Percentiles rank a stretch among this genome's conserved stretches.
These are phyloP conservation scores for Cosmopolites sordidus DNA, from an alignment of 2,888 invertebrate genomes.

Conservation along the genomic window DNA sequence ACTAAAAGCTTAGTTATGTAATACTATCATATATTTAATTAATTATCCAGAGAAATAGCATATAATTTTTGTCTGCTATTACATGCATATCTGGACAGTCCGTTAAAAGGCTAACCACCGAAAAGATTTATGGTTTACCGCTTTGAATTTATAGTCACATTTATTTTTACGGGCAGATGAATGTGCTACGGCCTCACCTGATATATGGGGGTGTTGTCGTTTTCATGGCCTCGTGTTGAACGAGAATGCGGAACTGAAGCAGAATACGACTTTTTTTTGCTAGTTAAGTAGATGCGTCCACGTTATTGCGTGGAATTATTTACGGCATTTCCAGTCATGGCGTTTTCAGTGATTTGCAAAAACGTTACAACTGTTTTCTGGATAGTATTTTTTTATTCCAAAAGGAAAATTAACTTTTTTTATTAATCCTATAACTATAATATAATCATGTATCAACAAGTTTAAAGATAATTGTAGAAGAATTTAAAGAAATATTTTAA, in stretches of 20 bases:
- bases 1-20: too few relatives aligned
- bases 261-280: neutral
- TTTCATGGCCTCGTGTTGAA: neutral
- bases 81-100: neutral
- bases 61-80: neutral
- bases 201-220: constrained; percentile 3
- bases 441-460: too few relatives aligned
- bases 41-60: too few relatives aligned
- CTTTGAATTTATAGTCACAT: constrained; percentile 11
- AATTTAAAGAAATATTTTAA: too few relatives aligned
- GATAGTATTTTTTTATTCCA: too few relatives aligned
- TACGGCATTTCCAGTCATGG: neutral
- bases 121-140: constrained; percentile 9
- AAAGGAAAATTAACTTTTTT: too few relatives aligned
- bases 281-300: neutral
- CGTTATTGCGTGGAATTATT: neutral
- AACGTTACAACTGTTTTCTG: too few relatives aligned
- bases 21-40: too few relatives aligned
- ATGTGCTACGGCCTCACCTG: constrained; percentile 6
- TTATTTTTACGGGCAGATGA: constrained; percentile 11
- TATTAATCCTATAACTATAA: too few relatives aligned
- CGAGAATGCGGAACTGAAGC: neutral
- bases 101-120: constrained; percentile 3
- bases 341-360: too few relatives aligned
- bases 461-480: too few relatives aligned